Evolutionary conservation across 2,797 vertebrate species (phyloP).

Genomic region (Mycteria americana): DNA sequence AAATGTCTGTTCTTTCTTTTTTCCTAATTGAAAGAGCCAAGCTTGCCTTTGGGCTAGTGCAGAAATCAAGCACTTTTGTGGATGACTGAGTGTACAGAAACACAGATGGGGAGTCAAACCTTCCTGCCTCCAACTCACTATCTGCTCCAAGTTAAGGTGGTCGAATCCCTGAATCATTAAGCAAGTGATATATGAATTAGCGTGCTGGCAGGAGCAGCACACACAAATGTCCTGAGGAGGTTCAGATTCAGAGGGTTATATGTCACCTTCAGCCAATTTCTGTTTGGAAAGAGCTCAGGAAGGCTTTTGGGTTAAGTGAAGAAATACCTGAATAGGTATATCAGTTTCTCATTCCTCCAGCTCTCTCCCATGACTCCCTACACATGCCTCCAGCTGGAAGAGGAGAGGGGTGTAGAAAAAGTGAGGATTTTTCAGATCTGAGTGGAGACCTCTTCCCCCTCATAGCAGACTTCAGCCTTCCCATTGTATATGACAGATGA

Average conservation of each 20-base stretch:
- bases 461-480: neutral
- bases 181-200: neutral
- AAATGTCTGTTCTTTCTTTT: neutral
- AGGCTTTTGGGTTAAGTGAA: neutral
- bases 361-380: neutral
- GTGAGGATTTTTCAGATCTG: neutral
- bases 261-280: neutral
- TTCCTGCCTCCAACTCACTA: neutral
- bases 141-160: neutral
- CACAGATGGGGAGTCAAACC: neutral
- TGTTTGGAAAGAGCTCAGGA: neutral
- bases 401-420: neutral
- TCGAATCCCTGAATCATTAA: neutral
- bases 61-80: neutral
- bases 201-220: neutral
- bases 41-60: neutral
- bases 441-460: neutral
- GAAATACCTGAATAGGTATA: neutral
- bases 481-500: neutral
- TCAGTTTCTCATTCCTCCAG: neutral
- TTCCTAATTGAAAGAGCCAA: neutral
- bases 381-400: neutral
- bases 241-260: neutral
- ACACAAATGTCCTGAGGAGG: neutral
- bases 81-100: neutral